Conservation (phyloP, 35 echinoderm and acorn worm species). For the Strongylocentrotus purpuratus region DNA sequence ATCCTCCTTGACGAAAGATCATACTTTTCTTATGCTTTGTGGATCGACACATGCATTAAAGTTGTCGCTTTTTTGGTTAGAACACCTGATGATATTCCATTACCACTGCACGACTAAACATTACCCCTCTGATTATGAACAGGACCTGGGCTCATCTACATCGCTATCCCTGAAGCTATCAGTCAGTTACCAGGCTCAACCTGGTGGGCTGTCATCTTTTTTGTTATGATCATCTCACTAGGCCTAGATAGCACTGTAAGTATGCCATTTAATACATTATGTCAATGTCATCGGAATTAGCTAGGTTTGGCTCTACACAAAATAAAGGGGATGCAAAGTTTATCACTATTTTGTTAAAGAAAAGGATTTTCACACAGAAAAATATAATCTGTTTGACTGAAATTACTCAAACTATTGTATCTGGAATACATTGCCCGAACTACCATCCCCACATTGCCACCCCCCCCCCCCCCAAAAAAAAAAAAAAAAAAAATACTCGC, state of each 20-base stretch:
- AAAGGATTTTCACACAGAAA: background rate
- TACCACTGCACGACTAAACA: background rate
- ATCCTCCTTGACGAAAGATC: no score
- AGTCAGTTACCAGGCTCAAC: conserved; percentile 65
- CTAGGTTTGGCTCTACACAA: background rate
- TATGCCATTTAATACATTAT: background rate
- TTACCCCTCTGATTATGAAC: background rate
- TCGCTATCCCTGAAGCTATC: conserved; percentile 81
- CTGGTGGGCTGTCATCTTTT: conserved; percentile 76
- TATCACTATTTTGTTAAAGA: background rate
- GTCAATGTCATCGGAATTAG: background rate
- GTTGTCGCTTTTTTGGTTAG: no score
- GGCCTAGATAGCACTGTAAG: conserved; percentile 94
- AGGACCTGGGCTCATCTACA: conserved; percentile 83
- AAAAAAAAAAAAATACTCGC: no score
- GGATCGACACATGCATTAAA: no score
- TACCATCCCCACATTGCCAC: no score
- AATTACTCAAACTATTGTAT: no score
- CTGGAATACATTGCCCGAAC: no score
- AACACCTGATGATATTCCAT: background rate
- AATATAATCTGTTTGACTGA: background rate
- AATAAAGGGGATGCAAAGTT: background rate
- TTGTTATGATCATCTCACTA: conserved; percentile 84
- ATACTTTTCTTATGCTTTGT: no score
- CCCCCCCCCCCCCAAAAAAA: no score